A percentile compares a stretch with the other conserved stretches of the same genome.
Conservation (phyloP, 2,888 invertebrate genomes). For the Agrochola litura region DNA sequence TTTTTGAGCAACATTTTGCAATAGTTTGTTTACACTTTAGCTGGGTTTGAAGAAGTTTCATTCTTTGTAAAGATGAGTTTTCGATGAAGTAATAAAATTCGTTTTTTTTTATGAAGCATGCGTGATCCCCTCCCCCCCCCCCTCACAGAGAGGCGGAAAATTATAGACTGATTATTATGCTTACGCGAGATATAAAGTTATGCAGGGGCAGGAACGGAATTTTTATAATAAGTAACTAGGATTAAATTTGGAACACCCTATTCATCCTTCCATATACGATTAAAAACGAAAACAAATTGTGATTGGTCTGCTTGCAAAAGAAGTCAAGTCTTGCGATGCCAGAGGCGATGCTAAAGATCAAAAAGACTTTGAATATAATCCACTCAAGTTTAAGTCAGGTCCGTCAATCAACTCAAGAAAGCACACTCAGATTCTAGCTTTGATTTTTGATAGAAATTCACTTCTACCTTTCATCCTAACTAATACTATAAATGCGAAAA, state of each 20-base stretch:
- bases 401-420: constrained; percentile 25
- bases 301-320: constrained; percentile 14
- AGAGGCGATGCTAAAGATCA: constrained; percentile 23
- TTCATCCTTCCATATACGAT: no score
- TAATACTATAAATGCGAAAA: no score
- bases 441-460: background rate
- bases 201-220: background rate
- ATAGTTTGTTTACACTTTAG: constrained; percentile 7
- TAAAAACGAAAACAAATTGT: constrained; percentile 3
- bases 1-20: constrained; percentile 18
- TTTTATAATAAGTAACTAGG: background rate
- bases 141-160: no score
- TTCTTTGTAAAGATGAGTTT: background rate
- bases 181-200: background rate
- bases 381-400: constrained; percentile 24
- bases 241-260: background rate
- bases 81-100: background rate
- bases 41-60: background rate
- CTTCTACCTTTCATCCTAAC: background rate
- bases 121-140: no score
- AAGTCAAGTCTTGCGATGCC: constrained; percentile 3
- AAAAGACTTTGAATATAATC: constrained; percentile 27
- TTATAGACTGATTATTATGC: background rate
- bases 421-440: background rate
- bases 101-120: no score